Base-by-base conservation (phyloP, 2,888 invertebrate species). In the Drosophila percnosoma region DNA sequence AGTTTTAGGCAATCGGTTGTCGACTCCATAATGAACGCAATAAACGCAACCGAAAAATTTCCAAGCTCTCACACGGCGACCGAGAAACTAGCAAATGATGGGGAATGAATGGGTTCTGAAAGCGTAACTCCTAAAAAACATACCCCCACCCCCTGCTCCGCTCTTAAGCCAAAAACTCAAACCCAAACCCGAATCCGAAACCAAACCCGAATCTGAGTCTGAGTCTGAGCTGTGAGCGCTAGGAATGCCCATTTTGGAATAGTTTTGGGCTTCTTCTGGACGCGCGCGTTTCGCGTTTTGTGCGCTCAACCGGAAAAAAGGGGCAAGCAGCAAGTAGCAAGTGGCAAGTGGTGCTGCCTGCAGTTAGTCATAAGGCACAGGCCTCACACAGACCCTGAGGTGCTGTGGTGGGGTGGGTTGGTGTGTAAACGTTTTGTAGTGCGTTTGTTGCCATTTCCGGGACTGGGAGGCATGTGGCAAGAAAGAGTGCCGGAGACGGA, bases 371-470 rank as follows among this genome's bases (percentile, higher is more conserved):
- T 91, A 90, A 83, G 68, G 27, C 55, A 78, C 71, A 70, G 66
- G 60, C 5, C 42, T 42, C 42, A 24, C 45, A 45, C 52, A 36
- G 36, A 21, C n/a, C 24, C 21, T 7, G 21, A 29, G 15, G 6
- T 24, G 21, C 29, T 15, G 18, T 24, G 27, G 34, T n/a, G 18
- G 52, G 4, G 10, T 34, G 29, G 33, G 31, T 36, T 15, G 29
- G 55, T 38, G 21, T 59, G 63, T 78, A 78, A 78, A 78, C 78
- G 87, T 89, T 89, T 84, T 83, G 84, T 87, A 89, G 87, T 84
- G 89, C 84, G 89, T 89, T 87, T 89, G 84, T 90, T 90, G 78
- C 91, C 82, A 82, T 90, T 88, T 90, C 91, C 91, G 89, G 81
- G 60, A 67, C 70, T 75, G 70, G 49, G 51, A 42, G 66, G 59